Conservation (phyloP, 2,888 invertebrate genomes). For the Hesperia comma region DNA sequence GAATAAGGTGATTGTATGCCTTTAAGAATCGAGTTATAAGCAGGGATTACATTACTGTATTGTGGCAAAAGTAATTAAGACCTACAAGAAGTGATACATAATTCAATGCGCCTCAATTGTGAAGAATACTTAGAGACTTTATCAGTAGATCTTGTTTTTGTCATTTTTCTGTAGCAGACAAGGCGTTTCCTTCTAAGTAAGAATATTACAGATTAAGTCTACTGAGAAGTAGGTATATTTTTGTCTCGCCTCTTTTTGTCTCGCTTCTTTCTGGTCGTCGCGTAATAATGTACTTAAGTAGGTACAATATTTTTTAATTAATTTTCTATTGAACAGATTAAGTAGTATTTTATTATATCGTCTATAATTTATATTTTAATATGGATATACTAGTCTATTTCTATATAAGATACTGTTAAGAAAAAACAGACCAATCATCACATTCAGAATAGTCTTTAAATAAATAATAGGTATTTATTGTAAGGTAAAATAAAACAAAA, state of each 20-base stretch:
- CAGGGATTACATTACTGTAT: too few relatives aligned
- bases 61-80: too few relatives aligned
- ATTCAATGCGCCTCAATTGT: too few relatives aligned
- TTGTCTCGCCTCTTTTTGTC: neutral
- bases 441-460: neutral
- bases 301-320: neutral
- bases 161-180: too few relatives aligned
- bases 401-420: neutral
- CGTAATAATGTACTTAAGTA: neutral
- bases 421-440: constrained; percentile 1
- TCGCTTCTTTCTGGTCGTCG: neutral
- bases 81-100: too few relatives aligned
- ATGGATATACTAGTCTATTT: constrained; percentile 9
- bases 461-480: constrained; percentile 7
- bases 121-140: too few relatives aligned
- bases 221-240: too few relatives aligned
- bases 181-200: too few relatives aligned
- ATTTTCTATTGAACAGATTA: neutral
- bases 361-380: neutral
- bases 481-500: constrained; percentile 9
- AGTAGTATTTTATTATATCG: too few relatives aligned
- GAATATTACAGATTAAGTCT: too few relatives aligned
- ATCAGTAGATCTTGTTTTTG: too few relatives aligned
- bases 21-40: neutral
- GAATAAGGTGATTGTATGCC: neutral